phyloP scores from a whole-genome alignment of 2,113 vertebrate genomes.

The Notothenia coriiceps region DNA sequence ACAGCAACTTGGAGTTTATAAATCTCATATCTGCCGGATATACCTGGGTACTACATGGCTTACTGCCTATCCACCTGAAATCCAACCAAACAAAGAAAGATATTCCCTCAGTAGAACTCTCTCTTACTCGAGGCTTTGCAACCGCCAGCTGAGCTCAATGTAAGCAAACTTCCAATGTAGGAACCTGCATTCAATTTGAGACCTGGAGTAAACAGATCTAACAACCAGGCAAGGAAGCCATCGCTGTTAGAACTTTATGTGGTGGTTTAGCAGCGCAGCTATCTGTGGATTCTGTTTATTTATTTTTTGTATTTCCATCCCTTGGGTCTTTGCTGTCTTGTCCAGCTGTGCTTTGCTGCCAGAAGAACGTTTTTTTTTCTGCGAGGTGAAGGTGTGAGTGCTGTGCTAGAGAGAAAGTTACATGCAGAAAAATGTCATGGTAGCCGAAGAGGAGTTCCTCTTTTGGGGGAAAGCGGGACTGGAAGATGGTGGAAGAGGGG shows the following conservation, averaged over 20 bases:
- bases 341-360: conserved; percentile 57
- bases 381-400: conserved; percentile 42
- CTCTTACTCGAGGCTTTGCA: conserved; percentile 69
- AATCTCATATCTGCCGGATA: conserved; percentile 77
- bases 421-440: conserved; percentile 9
- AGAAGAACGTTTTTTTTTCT: conserved; percentile 27
- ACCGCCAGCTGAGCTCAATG: conserved; percentile 68
- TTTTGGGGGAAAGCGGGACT: neutral
- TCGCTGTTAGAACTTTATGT: conserved; percentile 54
- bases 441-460: conserved; percentile 22
- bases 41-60: conserved; percentile 72
- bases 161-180: conserved; percentile 58
- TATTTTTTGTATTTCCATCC: conserved; percentile 2
- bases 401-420: conserved; percentile 46
- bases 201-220: conserved; percentile 58
- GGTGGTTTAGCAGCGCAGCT: conserved; percentile 40
- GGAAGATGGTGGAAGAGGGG: conserved; percentile 5
- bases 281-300: conserved; percentile 38
- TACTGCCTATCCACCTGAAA: conserved; percentile 77
- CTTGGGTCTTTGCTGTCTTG: conserved; percentile 39
- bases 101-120: conserved; percentile 64
- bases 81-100: conserved; percentile 75
- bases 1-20: conserved; percentile 74
- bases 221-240: conserved; percentile 40
- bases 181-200: conserved; percentile 56